Evolutionary conservation across 2,113 vertebrate species (phyloP), one percentile per base, ranked within the genome.

Genomic region (Phylloscopus whistleri): DNA sequence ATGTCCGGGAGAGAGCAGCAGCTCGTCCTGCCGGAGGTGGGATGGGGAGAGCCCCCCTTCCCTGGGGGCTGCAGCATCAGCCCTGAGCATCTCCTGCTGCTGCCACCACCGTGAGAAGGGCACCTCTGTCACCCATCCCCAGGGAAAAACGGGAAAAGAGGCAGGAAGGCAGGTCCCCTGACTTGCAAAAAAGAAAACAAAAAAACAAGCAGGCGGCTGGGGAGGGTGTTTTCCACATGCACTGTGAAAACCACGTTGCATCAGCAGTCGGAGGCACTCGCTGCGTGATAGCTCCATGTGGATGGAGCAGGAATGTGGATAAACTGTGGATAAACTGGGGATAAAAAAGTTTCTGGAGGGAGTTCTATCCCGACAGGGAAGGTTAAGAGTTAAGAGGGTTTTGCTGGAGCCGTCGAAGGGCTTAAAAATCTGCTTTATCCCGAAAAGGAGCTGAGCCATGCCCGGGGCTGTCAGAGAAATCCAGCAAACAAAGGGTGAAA

Each of bases 401-500:
- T n/a, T 70, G 33, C 60, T 70, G 75, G 56, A 68, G 58, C 18
- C 93, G 56, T 15, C 7, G 9, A 11, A 49, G 39, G 52, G 76
- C 4, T 90, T 72, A 13, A 90, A 37, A 90, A 90, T 35, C 35
- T 64, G 51, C 44, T 93, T 88, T 66, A 4, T 55, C 3, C 2
- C 4, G 6, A 26, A 24, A 43, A 14, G 37, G 37, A 74, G 4
- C 33, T 7, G n/a, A 93, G 31, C 52, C 4, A 0, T 85, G 85
- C 59, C 51, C 1, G 0, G 53, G 64, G 83, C 88, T 74, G 76
- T 35, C 68, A 60, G 82, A 94, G 59, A n/a, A 82, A 81, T 53
- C 52, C 90, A 63, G 96, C 88, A 86, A 79, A 51, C 21, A 85
- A 96, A 96, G 95, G 92, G 96, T 95, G 72, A 81, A 78, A 59